Base-by-base conservation (phyloP, 2,888 invertebrate genomes). In the Spicauda simplicius region DNA sequence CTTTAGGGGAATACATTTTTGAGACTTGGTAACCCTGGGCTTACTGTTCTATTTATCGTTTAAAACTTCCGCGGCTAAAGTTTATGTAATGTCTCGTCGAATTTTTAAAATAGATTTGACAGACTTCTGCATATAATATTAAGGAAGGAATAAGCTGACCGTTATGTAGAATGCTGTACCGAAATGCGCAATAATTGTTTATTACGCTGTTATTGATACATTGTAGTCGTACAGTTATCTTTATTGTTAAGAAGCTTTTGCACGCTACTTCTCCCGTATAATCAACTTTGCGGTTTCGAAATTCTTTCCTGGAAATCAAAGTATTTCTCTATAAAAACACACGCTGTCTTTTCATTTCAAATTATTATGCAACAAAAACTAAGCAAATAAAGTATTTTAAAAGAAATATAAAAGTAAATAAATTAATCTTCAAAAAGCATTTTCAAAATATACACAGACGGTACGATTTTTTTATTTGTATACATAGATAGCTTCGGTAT, bases 101-200 rank as follows among this genome's bases (percentile, higher is more conserved):
- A 14, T 20, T 25, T 54, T 54, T 54, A 54, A 55, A 55, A 55
- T 55, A 30, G 55, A 55, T 20, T n/a, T 55, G 55, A 30, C 55
- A 30, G 25, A 12, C 12, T 37, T 45, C 11, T 45, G 45, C n/a
- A 12, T 37, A 37, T 37, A 37, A 11, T 12, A 37, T 37, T 11
- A 37, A 37, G 37, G 12, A 37, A 12, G 37, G 12, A 37, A 11
- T 37, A 37, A 12, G 37, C 33, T 4, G 33, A 33, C 10, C 33
- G 8, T 1, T 25, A 33, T 10, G 33, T 33, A 8, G 7, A 7
- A 33, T 3, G 10, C 8, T 33, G 4, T 37, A 12, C 37, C 37
- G 45, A 45, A 45, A 45, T 45, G 45, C 45, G 45, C 45, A 45
- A 33, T 45, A 19, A 12, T 20, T 54, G 14, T 25, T 54, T 54